Evolutionary conservation across 2,113 vertebrate species (phyloP).

Genomic region (Eonycteris spelaea): DNA sequence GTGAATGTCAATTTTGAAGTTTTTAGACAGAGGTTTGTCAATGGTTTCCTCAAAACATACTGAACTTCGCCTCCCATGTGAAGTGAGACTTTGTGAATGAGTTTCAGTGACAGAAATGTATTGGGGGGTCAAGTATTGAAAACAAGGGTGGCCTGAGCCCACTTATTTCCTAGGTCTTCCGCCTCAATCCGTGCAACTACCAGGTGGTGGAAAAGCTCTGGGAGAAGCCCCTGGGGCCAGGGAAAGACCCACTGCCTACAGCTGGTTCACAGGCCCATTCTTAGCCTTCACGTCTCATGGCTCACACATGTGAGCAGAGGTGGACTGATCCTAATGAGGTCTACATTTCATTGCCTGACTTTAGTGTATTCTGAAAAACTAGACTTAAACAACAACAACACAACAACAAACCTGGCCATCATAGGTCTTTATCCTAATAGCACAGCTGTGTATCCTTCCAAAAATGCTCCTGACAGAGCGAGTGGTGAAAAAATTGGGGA

Average conservation of each 20-base stretch:
- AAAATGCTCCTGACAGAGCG: not conserved
- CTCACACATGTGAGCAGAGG: not conserved
- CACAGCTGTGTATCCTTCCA: not conserved
- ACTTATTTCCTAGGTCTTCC: too few species aligned
- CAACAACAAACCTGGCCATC: not conserved
- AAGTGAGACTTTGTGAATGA: not conserved
- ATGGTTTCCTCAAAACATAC: not conserved
- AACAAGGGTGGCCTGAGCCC: not conserved
- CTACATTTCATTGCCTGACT: not conserved
- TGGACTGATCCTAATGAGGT: not conserved
- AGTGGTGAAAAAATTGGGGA: not conserved
- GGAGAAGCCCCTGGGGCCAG: not conserved
- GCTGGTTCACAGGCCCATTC: too few species aligned
- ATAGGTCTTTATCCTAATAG: not conserved
- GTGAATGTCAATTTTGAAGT: not conserved
- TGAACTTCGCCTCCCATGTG: fast-evolving
- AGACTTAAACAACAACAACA: not conserved
- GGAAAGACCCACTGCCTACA: not conserved
- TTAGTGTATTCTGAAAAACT: not conserved
- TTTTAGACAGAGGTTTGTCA: not conserved
- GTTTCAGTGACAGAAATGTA: not conserved
- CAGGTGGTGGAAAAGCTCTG: too few species aligned
- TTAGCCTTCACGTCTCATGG: fast-evolving
- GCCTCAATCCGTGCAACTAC: not conserved
- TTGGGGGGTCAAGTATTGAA: not conserved